Evolutionary conservation across 2,113 vertebrate genomes (phyloP).

Genomic region (Prietella phreatophila): DNA sequence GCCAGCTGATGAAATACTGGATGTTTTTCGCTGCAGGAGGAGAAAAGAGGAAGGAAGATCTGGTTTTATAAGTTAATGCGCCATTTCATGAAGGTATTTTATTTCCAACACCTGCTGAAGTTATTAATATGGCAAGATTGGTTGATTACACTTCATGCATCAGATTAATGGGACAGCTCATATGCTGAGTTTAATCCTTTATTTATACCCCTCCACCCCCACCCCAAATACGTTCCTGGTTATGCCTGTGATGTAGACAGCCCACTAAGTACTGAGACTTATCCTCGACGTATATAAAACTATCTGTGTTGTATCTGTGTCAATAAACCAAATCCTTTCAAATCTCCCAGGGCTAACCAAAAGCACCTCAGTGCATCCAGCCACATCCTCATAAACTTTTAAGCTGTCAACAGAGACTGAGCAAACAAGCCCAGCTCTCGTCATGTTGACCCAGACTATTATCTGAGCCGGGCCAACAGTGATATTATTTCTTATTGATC

Average conservation of each 20-base stretch:
- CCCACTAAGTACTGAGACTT: constrained; percentile 1
- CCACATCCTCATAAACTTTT: constrained; percentile 49
- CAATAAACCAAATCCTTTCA: constrained; percentile 53
- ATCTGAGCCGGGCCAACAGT: constrained; percentile 34
- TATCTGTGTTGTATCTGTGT: constrained; percentile 47
- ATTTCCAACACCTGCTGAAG: not conserved
- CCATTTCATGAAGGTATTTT: not conserved
- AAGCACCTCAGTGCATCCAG: constrained; percentile 44
- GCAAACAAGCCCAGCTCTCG: constrained; percentile 38
- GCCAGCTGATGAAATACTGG: not conserved
- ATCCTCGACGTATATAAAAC: constrained; percentile 25
- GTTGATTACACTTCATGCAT: not conserved
- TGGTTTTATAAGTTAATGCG: not conserved
- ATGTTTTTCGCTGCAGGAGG: not conserved
- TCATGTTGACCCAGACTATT: constrained; percentile 47
- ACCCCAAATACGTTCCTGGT: not conserved
- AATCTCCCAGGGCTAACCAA: constrained; percentile 32
- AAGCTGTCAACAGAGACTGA: constrained; percentile 48
- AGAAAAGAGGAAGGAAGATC: not conserved
- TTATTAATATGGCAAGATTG: not conserved
- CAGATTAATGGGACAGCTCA: not conserved
- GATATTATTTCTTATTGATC: constrained; percentile 42
- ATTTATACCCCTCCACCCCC: not conserved
- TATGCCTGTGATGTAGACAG: not conserved
- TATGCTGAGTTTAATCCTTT: not conserved